phyloP scores from a whole-genome alignment of 2,797 vertebrate species.

The Hirundo rustica region DNA sequence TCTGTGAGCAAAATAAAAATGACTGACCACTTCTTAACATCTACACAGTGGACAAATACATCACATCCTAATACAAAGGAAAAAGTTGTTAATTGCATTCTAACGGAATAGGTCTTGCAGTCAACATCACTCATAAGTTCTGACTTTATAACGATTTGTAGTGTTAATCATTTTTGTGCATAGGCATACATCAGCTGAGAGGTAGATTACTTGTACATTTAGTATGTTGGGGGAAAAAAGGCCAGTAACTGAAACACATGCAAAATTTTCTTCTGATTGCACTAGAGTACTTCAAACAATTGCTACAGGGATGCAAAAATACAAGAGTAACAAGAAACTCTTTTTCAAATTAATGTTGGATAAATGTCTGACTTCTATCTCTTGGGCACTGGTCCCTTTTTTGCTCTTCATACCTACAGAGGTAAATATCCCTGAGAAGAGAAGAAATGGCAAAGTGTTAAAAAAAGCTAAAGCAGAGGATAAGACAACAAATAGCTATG shows the following conservation, averaged over 20 bases:
- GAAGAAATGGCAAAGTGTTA: neutral
- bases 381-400: neutral
- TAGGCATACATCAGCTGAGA: slow-evolving; percentile 68
- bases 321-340: neutral
- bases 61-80: neutral
- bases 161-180: slow-evolving; percentile 67
- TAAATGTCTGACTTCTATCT: neutral
- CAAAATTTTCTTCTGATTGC: slow-evolving; percentile 29
- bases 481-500: neutral
- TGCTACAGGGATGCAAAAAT: neutral
- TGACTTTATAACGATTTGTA: neutral
- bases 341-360: neutral
- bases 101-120: neutral
- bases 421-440: neutral
- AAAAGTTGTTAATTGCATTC: neutral
- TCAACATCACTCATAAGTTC: neutral
- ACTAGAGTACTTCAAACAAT: neutral
- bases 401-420: neutral
- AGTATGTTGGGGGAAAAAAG: slow-evolving; percentile 68
- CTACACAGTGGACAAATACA: neutral
- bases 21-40: neutral
- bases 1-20: neutral
- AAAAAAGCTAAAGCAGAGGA: neutral
- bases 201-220: slow-evolving; percentile 72
- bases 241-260: slow-evolving; percentile 30